Evolutionary conservation across 1,140 invertebrate genomes (phyloP), one percentile per base, ranked within the genome.

Genomic region (Eueides isabella): DNA sequence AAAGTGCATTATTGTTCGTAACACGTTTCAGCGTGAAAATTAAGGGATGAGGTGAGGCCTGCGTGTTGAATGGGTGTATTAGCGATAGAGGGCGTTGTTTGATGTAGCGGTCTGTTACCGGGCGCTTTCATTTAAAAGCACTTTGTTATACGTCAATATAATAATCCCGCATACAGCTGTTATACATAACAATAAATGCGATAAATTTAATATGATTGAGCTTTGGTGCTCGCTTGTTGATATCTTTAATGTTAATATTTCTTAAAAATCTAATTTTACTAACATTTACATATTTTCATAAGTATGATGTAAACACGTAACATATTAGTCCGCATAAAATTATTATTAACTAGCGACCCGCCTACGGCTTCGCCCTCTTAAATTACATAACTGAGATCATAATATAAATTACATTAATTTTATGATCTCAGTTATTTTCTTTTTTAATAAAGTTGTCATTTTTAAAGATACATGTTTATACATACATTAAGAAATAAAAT

Each of bases 21-120:
- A 7, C 35, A 31, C 29, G 29, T 29, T 48, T 61, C 74, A 26
- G 61, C 61, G 66, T 75, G 75, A 70, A 80, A 86, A 77, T 67
- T 77, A 79, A 88, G 86, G 88, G 85, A 86, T 84, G 87, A 86
- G 88, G 89, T 76, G 81, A 82, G 84, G 83, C 84, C 84, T 78
- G 76, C 68, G 78, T 82, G 79, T 74, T 81, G 80, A 83, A 85
- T 82, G 81, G 78, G 80, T 80, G 78, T 84, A 80, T 75, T 80
- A 70, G 67, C 80, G 76, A 82, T 72, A 87, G 87, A 88, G 87
- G 88, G 87, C 87, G 86, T 85, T 84, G 83, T 88, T 86, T 83
- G 76, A 75, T 79, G 70, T 80, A 71, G 80, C 81, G 80, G 77
- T 80, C 74, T 84, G 79, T 85, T 84, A 80, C 81, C 79, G 85